These are phyloP conservation scores for Hestina assimilis DNA, from an alignment of 1,140 invertebrate species.

Conservation along the genomic window DNA sequence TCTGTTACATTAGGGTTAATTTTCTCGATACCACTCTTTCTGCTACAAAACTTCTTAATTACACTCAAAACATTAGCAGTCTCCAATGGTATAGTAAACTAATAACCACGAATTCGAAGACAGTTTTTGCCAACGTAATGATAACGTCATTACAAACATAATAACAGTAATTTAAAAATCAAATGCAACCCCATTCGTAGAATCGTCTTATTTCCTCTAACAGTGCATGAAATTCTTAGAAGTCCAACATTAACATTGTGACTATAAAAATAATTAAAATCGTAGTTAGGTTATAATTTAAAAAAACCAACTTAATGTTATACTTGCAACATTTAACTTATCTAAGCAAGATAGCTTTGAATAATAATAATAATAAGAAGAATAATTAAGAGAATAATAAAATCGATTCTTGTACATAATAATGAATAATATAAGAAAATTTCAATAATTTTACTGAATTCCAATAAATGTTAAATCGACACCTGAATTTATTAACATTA, in stretches of 20 bases:
- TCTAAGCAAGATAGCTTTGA: too few species aligned
- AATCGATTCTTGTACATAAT: neutral
- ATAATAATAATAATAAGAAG: too few species aligned
- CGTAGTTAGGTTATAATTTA: too few species aligned
- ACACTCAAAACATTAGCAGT: neutral
- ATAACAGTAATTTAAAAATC: conserved; percentile 59
- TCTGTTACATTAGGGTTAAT: too few species aligned
- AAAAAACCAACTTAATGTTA: too few species aligned
- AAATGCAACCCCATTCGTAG: conserved; percentile 55
- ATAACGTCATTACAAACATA: conserved; percentile 49
- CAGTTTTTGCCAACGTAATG: conserved; percentile 41
- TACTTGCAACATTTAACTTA: too few species aligned
- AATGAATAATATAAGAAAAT: neutral
- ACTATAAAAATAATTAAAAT: neutral
- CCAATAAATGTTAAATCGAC: neutral
- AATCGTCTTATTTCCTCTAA: conserved; percentile 50
- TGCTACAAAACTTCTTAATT: neutral
- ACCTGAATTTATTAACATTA: neutral
- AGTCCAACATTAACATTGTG: conserved; percentile 3
- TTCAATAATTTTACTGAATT: neutral
- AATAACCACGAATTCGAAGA: conserved; percentile 27
- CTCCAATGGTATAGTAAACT: conserved; percentile 17
- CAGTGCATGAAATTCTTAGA: conserved; percentile 26
- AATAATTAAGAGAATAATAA: too few species aligned
- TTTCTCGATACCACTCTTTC: too few species aligned